Evolutionary conservation across 2,888 invertebrate genomes (phyloP).

Genomic region (Pristionchus exspectatus): DNA sequence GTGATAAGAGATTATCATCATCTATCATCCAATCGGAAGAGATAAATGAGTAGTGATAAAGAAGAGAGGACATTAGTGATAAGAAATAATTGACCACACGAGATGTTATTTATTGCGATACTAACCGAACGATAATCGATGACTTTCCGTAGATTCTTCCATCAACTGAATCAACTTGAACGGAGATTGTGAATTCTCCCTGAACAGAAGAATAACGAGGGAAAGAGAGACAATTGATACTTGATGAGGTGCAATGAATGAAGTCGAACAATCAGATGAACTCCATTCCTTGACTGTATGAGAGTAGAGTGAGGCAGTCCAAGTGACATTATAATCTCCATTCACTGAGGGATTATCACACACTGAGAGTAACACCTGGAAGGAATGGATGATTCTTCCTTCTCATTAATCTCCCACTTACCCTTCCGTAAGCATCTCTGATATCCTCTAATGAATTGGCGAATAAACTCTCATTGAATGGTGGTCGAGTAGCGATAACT

Average conservation of each 20-base stretch:
- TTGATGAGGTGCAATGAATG: slow-evolving; percentile 53
- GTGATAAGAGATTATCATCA: slow-evolving; percentile 23
- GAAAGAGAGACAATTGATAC: not conserved
- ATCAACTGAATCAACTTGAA: not conserved
- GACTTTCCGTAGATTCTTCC: not conserved
- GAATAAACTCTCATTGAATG: slow-evolving; percentile 30
- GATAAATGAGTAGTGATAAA: not conserved
- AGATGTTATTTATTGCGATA: not conserved
- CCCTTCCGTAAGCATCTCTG: slow-evolving; percentile 45
- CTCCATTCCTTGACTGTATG: slow-evolving; percentile 52
- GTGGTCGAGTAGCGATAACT: not conserved
- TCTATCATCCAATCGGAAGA: not conserved
- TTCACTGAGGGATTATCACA: slow-evolving; percentile 2
- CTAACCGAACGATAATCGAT: slow-evolving; percentile 21
- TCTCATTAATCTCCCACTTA: not conserved
- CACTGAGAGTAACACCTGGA: slow-evolving; percentile 28
- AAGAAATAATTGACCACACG: not conserved
- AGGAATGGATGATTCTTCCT: not conserved
- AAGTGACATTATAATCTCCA: not conserved
- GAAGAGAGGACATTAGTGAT: slow-evolving; percentile 13
- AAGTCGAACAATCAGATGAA: not conserved
- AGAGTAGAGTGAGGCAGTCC: slow-evolving; percentile 43
- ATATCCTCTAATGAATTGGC: slow-evolving; percentile 48
- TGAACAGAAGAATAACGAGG: not conserved
- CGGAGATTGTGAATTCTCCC: slow-evolving; percentile 35